phyloP scores from a whole-genome alignment of 2,888 invertebrate genomes.

The Pollenia labialis region DNA sequence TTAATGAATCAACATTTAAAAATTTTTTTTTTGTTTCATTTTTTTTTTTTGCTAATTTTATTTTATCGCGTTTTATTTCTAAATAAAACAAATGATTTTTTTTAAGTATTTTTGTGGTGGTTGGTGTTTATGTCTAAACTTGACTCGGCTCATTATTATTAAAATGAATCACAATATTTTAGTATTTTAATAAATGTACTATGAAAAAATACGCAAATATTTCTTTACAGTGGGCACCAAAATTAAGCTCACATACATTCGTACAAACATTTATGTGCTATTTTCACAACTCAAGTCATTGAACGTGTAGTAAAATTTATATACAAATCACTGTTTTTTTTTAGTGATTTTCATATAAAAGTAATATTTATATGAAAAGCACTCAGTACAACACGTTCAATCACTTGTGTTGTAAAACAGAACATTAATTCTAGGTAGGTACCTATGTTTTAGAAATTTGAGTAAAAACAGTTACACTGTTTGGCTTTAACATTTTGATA shows the following conservation, averaged over 20 bases:
- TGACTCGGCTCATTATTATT: slow-evolving; percentile 47
- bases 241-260: background rate
- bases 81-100: slow-evolving; percentile 35
- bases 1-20: slow-evolving; percentile 35
- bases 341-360: too few relatives aligned
- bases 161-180: slow-evolving; percentile 45
- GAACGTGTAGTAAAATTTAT: too few relatives aligned
- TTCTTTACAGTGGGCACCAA: slow-evolving; percentile 11
- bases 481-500: background rate
- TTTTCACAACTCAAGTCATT: too few relatives aligned
- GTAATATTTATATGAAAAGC: too few relatives aligned
- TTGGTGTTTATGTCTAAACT: slow-evolving; percentile 23
- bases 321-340: too few relatives aligned
- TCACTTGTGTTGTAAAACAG: too few relatives aligned
- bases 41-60: slow-evolving; percentile 17
- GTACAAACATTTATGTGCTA: too few relatives aligned
- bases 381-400: too few relatives aligned
- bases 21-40: background rate
- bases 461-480: too few relatives aligned
- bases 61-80: slow-evolving; percentile 14
- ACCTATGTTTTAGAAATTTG: too few relatives aligned
- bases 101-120: slow-evolving; percentile 10
- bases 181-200: slow-evolving; percentile 11
- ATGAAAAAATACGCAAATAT: background rate
- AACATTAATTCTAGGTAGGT: too few relatives aligned